A percentile compares a stretch with the other conserved stretches of the same genome.
These are phyloP conservation scores for Pycnonotus jocosus DNA, from an alignment of 2,113 vertebrate species.

Conservation along the genomic window DNA sequence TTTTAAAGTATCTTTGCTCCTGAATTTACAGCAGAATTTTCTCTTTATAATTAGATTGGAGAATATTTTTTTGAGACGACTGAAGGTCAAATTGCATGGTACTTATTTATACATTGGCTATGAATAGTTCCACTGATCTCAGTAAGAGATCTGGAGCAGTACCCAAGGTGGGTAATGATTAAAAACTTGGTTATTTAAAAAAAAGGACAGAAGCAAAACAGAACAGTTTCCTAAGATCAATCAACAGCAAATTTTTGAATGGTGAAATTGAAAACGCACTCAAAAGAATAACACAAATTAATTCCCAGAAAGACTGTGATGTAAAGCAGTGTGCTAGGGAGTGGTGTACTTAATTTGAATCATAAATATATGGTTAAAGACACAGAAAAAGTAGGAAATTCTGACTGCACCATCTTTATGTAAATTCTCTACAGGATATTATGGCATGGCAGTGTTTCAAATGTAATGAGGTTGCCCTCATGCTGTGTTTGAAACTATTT, in stretches of 20 bases:
- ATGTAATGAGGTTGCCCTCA: background rate
- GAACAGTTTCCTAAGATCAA: background rate
- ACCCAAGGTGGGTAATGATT: background rate
- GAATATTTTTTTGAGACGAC: background rate
- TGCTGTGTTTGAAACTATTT: background rate
- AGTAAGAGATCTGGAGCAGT: background rate
- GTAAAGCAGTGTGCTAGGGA: background rate
- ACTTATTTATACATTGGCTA: slow-evolving; percentile 6
- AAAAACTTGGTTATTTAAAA: background rate
- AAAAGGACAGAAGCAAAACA: background rate
- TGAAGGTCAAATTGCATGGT: background rate
- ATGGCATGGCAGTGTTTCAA: background rate
- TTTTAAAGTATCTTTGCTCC: background rate
- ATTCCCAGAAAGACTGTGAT: background rate
- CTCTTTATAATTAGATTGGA: background rate
- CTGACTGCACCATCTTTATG: background rate
- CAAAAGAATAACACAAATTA: background rate
- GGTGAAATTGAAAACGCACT: background rate
- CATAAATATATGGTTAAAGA: background rate
- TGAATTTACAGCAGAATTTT: background rate
- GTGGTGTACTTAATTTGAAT: background rate
- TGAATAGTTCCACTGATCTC: slow-evolving; percentile 29
- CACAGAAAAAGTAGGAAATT: background rate
- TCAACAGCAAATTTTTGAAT: background rate
- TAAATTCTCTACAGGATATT: background rate